phyloP scores from a whole-genome alignment of 2,797 vertebrate species.

The Anas flavirostris region DNA sequence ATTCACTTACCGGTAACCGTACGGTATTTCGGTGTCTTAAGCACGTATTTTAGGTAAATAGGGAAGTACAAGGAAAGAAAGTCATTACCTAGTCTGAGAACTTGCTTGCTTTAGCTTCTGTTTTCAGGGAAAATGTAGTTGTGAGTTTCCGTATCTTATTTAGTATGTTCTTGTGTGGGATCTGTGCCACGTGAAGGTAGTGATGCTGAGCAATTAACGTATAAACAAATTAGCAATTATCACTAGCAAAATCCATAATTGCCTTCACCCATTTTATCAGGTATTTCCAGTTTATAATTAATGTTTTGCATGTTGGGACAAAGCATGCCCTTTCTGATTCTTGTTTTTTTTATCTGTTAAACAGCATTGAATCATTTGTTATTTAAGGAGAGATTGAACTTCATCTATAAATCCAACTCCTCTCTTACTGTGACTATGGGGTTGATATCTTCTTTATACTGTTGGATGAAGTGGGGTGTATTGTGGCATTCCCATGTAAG shows the following conservation, averaged over 20 bases:
- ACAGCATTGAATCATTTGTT: not conserved
- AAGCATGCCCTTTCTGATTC: not conserved
- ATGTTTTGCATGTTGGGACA: not conserved
- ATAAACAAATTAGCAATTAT: not conserved
- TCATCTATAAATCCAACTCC: not conserved
- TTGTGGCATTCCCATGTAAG: not conserved
- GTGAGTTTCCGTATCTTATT: not conserved
- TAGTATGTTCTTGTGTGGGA: not conserved
- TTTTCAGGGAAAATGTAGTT: not conserved
- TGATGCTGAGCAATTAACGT: not conserved
- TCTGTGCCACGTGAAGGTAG: not conserved
- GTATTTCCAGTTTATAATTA: constrained; percentile 46
- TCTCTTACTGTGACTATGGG: not conserved
- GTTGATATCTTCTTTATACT: not conserved
- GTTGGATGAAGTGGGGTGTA: not conserved
- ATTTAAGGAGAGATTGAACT: not conserved
- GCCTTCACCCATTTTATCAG: constrained; percentile 7
- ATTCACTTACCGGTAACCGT: not conserved
- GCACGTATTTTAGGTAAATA: not conserved
- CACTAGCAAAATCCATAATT: not conserved
- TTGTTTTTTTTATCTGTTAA: not conserved
- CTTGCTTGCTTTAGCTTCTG: not conserved
- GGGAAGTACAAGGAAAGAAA: not conserved
- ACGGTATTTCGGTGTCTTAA: not conserved
- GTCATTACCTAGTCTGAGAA: not conserved